A percentile compares a stretch with the other conserved stretches of the same genome.
Evolutionary conservation across 2,113 vertebrate genomes (phyloP).

Genomic region (Rhinolophus sinicus): DNA sequence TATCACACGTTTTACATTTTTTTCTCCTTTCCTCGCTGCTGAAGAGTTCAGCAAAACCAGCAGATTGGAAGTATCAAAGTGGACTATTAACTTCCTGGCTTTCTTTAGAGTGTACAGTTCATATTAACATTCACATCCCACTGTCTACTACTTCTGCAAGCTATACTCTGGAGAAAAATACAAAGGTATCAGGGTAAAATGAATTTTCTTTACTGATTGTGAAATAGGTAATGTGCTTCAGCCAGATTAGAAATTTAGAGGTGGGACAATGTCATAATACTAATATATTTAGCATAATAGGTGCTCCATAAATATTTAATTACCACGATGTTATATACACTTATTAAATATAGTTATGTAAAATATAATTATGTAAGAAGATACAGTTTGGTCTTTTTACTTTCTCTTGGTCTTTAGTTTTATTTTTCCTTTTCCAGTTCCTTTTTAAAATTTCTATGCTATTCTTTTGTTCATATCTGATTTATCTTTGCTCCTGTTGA

Average conservation of each 20-base stretch:
- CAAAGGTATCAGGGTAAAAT: constrained; percentile 86
- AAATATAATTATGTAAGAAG: background rate
- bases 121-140: constrained; percentile 91
- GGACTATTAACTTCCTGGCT: constrained; percentile 90
- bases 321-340: background rate
- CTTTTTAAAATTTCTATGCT: background rate
- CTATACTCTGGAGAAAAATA: constrained; percentile 87
- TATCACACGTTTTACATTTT: background rate
- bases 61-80: constrained; percentile 96
- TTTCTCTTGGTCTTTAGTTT: constrained; percentile 32
- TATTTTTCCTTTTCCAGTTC: background rate
- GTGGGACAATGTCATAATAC: background rate
- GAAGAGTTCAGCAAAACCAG: constrained; percentile 93
- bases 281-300: background rate
- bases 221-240: background rate
- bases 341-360: background rate
- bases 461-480: background rate
- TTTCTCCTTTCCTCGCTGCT: constrained; percentile 19
- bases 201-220: background rate
- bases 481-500: background rate
- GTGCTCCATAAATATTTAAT: background rate
- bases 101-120: constrained; percentile 89
- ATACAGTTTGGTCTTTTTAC: background rate
- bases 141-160: constrained; percentile 84
- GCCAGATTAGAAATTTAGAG: background rate